phyloP scores from a whole-genome alignment of 1,140 invertebrate genomes.

The Tetramorium parvispinum region DNA sequence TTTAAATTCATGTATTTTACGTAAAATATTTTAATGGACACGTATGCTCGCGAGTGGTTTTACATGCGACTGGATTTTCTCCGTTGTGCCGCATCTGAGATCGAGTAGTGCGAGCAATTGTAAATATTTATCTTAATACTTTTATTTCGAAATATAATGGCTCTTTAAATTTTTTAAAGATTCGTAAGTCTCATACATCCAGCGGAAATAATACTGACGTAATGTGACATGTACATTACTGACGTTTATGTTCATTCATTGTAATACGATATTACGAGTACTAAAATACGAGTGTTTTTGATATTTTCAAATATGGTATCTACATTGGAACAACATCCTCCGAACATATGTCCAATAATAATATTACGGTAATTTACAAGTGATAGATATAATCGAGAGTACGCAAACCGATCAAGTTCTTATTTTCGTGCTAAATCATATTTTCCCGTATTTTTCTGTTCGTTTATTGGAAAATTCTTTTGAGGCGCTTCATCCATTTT shows the following conservation, averaged over 20 bases:
- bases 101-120: background rate
- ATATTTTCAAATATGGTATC: no score
- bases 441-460: conserved; percentile 49
- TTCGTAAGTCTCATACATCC: background rate
- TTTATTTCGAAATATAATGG: background rate
- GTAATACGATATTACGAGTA: background rate
- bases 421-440: conserved; percentile 61
- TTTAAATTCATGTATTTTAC: background rate
- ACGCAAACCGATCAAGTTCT: background rate
- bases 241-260: background rate
- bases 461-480: conserved; percentile 64
- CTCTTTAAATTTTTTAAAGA: background rate
- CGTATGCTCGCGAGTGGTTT: no score
- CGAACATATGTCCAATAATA: background rate
- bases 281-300: background rate
- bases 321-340: background rate
- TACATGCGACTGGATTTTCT: background rate
- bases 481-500: conserved; percentile 62
- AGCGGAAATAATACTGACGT: background rate
- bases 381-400: conserved; percentile 20
- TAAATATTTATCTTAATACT: background rate
- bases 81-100: background rate
- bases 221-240: no score
- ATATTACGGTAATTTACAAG: conserved; percentile 28
- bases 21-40: background rate